Percentiles rank a stretch among this genome's conserved stretches.
Conservation (phyloP, 2,797 vertebrate species). For the Octomys mimax region DNA sequence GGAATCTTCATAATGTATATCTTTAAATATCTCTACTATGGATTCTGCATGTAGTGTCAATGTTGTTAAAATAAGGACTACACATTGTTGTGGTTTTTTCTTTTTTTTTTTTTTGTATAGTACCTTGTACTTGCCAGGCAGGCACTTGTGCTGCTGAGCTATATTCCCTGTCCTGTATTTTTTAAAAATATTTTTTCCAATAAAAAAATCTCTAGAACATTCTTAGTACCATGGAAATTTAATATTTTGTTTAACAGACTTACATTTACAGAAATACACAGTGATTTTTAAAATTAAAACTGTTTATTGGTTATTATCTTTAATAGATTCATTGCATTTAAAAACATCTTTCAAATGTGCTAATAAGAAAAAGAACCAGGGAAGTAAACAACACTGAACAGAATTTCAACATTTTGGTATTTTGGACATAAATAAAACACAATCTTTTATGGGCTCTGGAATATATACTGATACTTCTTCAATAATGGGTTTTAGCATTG, state of each 20-base stretch:
- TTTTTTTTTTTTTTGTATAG: too few relatives aligned
- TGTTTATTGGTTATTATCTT: constrained; percentile 71
- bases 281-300: constrained; percentile 71
- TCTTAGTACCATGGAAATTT: constrained; percentile 58
- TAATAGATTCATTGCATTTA: constrained; percentile 61
- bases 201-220: constrained; percentile 45
- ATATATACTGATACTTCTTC: constrained; percentile 59
- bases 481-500: constrained; percentile 47
- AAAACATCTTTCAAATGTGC: constrained; percentile 56
- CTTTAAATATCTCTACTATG: not conserved
- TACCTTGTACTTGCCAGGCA: too few relatives aligned
- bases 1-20: not conserved
- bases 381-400: constrained; percentile 46
- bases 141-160: too few relatives aligned
- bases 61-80: constrained; percentile 51
- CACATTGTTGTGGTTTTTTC: not conserved
- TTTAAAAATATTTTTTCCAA: constrained; percentile 26
- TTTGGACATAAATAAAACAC: constrained; percentile 73
- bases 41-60: constrained; percentile 38
- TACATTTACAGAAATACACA: constrained; percentile 66
- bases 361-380: constrained; percentile 76
- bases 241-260: constrained; percentile 68
- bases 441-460: constrained; percentile 54
- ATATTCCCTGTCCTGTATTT: not conserved
- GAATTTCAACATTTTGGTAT: constrained; percentile 52